Percentiles rank a stretch among this genome's conserved stretches.
Evolutionary conservation across 2,888 invertebrate genomes (phyloP).

Genomic region (Atherix ibis): DNA sequence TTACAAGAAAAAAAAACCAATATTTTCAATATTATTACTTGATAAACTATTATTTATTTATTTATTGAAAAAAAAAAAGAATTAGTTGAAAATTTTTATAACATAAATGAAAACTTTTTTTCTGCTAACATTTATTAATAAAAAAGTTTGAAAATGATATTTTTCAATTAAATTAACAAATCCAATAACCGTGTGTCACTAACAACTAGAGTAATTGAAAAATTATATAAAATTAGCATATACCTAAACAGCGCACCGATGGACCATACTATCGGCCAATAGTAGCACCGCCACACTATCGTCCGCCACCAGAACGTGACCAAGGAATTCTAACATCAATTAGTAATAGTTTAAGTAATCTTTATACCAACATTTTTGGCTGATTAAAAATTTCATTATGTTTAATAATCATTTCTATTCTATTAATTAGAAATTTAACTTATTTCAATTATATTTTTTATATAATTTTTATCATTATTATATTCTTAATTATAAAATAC

Average conservation of each 20-base stretch:
- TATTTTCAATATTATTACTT: too few relatives aligned
- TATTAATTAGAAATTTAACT: slow-evolving; percentile 1
- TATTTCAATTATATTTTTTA: not conserved
- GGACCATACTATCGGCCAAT: slow-evolving; percentile 50
- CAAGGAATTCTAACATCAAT: slow-evolving; percentile 58
- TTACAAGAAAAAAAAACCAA: too few relatives aligned
- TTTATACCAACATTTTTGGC: slow-evolving; percentile 65
- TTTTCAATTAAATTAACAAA: too few relatives aligned
- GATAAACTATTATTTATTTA: too few relatives aligned
- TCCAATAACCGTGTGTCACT: slow-evolving; percentile 9
- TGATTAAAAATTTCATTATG: slow-evolving; percentile 22
- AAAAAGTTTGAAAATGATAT: too few relatives aligned
- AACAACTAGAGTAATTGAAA: too few relatives aligned
- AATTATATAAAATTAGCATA: too few relatives aligned
- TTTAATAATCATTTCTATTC: not conserved
- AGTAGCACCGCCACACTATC: slow-evolving; percentile 34
- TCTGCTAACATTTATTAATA: too few relatives aligned
- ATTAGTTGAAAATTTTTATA: too few relatives aligned
- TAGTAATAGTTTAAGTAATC: slow-evolving; percentile 58
- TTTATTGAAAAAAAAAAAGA: too few relatives aligned
- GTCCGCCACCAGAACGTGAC: slow-evolving; percentile 33
- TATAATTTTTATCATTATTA: not conserved
- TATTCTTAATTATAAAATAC: slow-evolving; percentile 1
- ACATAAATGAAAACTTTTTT: too few relatives aligned
- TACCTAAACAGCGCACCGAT: slow-evolving; percentile 58